These are phyloP conservation scores for Trididemnum nubilum DNA, from an alignment of 23 tunicate species.

Conservation along the genomic window DNA sequence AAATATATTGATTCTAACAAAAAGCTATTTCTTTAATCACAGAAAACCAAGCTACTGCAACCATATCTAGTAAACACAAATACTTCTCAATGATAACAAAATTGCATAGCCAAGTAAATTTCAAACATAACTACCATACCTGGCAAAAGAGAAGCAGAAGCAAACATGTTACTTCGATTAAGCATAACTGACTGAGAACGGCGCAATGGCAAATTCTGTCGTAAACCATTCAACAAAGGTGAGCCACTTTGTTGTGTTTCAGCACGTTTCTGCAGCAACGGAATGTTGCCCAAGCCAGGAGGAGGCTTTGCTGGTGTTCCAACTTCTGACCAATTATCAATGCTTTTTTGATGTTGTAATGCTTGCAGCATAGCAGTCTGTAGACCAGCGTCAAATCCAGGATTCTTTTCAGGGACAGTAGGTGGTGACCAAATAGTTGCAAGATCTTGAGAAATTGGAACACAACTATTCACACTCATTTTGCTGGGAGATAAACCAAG, in stretches of 20 bases:
- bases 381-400: background rate
- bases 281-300: conserved; percentile 39
- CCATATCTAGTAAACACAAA: too few species aligned
- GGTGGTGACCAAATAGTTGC: conserved; percentile 64
- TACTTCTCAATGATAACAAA: too few species aligned
- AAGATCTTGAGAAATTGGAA: conserved; percentile 37
- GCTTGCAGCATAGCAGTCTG: conserved; percentile 33
- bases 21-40: too few species aligned
- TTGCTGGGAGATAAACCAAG: background rate
- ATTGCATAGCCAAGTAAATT: too few species aligned
- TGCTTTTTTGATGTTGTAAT: conserved; percentile 62
- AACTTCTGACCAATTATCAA: conserved; percentile 31
- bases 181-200: conserved; percentile 48
- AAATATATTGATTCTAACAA: too few species aligned
- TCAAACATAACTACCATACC: too few species aligned
- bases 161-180: conserved; percentile 22
- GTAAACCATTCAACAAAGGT: conserved; percentile 43
- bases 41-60: too few species aligned
- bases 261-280: conserved; percentile 28
- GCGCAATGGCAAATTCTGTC: conserved; percentile 51
- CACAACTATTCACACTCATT: background rate
- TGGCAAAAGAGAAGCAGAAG: background rate
- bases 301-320: conserved; percentile 33
- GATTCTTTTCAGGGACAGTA: background rate
- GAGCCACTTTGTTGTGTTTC: conserved; percentile 41